Conservation (phyloP, 2,113 vertebrate species). For the Sclerurus mexicanus region DNA sequence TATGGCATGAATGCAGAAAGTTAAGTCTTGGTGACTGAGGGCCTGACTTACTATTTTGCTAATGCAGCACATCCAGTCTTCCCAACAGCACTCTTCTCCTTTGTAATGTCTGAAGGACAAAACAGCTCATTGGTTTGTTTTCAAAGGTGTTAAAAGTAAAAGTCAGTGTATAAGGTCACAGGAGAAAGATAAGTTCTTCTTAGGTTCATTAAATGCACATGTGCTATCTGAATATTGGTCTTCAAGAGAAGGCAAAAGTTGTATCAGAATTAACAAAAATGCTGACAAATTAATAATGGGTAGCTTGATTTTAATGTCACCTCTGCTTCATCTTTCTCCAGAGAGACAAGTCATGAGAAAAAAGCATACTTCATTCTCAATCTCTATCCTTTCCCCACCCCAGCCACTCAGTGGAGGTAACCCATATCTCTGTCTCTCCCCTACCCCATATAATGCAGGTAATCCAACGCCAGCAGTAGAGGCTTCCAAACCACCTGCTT, state of each 20-base stretch:
- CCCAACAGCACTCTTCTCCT: background rate
- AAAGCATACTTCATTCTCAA: background rate
- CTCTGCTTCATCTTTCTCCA: background rate
- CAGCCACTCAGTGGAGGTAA: constrained; percentile 30
- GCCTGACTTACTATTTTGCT: background rate
- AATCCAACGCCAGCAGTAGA: constrained; percentile 45
- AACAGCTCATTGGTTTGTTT: background rate
- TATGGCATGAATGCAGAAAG: background rate
- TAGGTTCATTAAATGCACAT: background rate
- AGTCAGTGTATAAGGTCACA: background rate
- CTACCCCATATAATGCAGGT: constrained; percentile 57
- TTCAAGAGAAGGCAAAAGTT: background rate
- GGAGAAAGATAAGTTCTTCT: background rate
- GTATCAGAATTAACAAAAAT: background rate
- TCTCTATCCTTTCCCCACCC: background rate
- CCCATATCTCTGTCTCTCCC: constrained; percentile 29
- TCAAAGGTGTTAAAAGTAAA: background rate
- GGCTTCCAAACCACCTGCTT: constrained; percentile 39
- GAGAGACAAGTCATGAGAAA: background rate
- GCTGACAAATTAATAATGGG: background rate
- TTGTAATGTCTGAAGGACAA: background rate
- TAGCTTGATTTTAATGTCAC: background rate
- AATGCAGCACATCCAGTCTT: background rate
- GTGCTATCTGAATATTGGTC: rapidly evolving
- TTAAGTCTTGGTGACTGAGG: background rate